phyloP scores from a whole-genome alignment of 1,140 invertebrate genomes.

The Reticulitermes speratus region DNA sequence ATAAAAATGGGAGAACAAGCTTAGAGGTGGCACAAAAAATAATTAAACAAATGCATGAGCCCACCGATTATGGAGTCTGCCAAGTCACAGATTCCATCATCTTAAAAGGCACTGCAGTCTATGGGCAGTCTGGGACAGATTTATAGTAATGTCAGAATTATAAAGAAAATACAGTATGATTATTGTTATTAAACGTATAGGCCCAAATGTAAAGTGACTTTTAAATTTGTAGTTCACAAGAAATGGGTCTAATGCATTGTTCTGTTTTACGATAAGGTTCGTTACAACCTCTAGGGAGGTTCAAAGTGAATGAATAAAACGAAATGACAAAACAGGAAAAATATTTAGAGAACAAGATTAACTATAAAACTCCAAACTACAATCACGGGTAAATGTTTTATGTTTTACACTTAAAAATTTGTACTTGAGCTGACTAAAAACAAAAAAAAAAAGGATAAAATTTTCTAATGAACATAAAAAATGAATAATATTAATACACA shows the following conservation, averaged over 20 bases:
- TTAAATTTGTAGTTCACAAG: background rate
- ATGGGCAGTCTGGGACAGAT: background rate
- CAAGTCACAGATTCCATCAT: background rate
- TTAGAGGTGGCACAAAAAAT: background rate
- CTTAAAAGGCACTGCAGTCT: constrained; percentile 19
- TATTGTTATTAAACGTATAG: background rate
- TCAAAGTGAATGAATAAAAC: background rate
- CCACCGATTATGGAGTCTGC: background rate
- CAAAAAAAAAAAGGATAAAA: constrained; percentile 31
- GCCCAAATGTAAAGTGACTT: background rate
- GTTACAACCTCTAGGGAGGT: background rate
- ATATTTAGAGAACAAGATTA: background rate
- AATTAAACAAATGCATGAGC: background rate
- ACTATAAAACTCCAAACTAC: constrained; percentile 16
- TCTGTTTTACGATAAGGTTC: background rate
- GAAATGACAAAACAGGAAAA: constrained; percentile 2
- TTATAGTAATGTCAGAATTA: background rate
- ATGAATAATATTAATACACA: constrained; percentile 2
- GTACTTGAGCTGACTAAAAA: constrained; percentile 54
- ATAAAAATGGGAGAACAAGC: background rate
- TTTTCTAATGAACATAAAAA: constrained; percentile 18
- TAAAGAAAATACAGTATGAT: constrained; percentile 4
- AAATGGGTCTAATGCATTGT: background rate
- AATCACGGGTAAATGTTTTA: constrained; percentile 11
- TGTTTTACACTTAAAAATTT: constrained; percentile 50